These are phyloP conservation scores for Temnothorax longispinosus DNA, from an alignment of 1,140 invertebrate species.

Conservation along the genomic window DNA sequence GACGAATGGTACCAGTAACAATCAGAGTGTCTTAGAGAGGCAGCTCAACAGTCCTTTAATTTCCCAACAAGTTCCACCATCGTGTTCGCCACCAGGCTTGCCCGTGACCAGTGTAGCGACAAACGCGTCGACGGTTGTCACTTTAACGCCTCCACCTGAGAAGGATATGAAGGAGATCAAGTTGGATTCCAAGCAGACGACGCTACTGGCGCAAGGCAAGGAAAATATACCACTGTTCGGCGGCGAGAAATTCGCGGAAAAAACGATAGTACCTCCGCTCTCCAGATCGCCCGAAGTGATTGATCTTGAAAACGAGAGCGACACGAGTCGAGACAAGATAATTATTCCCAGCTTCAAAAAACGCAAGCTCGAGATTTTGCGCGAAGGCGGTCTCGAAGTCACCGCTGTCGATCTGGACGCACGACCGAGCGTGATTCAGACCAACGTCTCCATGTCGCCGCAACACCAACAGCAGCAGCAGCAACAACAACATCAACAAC, in stretches of 20 bases:
- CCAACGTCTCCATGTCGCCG: conserved; percentile 1
- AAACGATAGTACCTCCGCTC: conserved; percentile 79
- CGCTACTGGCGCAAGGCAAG: conserved; percentile 85
- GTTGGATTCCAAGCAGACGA: conserved; percentile 81
- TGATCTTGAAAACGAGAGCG: conserved; percentile 86
- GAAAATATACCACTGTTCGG: conserved; percentile 86
- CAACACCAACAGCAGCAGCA: conserved; percentile 73
- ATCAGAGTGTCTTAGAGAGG: conserved; percentile 81
- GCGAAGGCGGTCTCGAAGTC: conserved; percentile 90
- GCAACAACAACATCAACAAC: conserved; percentile 74
- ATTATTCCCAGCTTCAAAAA: conserved; percentile 87
- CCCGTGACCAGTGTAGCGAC: conserved; percentile 78
- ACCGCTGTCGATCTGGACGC: conserved; percentile 87
- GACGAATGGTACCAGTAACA: conserved; percentile 67
- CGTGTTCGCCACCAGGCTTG: conserved; percentile 77
- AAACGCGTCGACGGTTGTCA: conserved; percentile 83
- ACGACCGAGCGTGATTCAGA: conserved; percentile 79
- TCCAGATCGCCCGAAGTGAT: conserved; percentile 88
- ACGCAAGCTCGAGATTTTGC: conserved; percentile 90
- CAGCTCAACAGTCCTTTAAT: conserved; percentile 83
- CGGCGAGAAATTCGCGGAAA: conserved; percentile 79
- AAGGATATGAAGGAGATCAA: conserved; percentile 84
- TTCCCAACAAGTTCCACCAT: conserved; percentile 80
- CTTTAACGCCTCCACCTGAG: conserved; percentile 82
- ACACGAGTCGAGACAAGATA: conserved; percentile 81